These are phyloP conservation scores for Anthoscopus minutus DNA, from an alignment of 2,113 vertebrate genomes.

Conservation along the genomic window DNA sequence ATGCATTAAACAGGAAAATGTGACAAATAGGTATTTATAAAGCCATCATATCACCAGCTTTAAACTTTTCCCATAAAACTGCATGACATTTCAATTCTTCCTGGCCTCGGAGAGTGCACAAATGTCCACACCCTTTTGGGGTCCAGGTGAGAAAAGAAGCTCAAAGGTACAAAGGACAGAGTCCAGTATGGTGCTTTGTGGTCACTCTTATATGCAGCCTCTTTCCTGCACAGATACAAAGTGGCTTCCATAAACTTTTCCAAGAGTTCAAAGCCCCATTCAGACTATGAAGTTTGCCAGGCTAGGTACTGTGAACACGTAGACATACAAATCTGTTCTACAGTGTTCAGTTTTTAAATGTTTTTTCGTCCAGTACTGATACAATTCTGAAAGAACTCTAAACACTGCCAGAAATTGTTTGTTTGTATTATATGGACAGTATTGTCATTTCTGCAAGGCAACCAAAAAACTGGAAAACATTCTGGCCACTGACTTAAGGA, in stretches of 20 bases:
- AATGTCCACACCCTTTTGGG: background rate
- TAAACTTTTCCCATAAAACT: background rate
- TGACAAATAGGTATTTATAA: background rate
- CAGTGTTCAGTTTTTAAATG: background rate
- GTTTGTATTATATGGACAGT: background rate
- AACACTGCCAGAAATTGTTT: background rate
- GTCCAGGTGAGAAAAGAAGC: background rate
- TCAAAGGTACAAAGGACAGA: background rate
- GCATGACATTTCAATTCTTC: background rate
- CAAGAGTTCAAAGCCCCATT: background rate
- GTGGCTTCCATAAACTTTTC: background rate
- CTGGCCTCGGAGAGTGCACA: background rate
- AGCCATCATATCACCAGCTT: background rate
- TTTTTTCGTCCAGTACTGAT: background rate
- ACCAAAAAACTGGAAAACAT: background rate
- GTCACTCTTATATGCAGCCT: rapidly evolving
- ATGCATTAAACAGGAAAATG: background rate
- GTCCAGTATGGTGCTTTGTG: background rate
- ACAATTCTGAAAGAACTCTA: background rate
- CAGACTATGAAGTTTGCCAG: background rate
- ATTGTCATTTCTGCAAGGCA: background rate
- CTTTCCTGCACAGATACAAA: background rate
- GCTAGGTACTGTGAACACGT: background rate
- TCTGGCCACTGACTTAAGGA: background rate
- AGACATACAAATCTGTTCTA: rapidly evolving